A percentile compares a stretch with the other conserved stretches of the same genome.
Evolutionary conservation across 2,797 vertebrate species (phyloP).

Genomic region (Semaprochilodus insignis): DNA sequence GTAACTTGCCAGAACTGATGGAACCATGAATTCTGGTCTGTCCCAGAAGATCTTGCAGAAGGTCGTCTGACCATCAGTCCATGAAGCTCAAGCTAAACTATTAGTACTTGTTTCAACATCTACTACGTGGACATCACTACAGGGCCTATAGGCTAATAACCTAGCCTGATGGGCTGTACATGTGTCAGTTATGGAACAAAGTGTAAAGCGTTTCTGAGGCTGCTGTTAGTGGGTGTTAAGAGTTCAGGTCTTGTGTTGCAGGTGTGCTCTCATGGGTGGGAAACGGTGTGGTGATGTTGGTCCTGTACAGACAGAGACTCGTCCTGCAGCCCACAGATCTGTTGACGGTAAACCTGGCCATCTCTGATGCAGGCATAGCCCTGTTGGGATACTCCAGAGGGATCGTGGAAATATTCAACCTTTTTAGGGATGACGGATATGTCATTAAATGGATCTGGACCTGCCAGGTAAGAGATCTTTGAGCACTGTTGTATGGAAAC

Average conservation of each 20-base stretch:
- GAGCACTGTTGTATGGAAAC: not conserved
- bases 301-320: conserved; percentile 80
- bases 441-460: conserved; percentile 84
- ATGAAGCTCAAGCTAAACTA: too few relatives aligned
- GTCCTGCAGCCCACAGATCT: conserved; percentile 81
- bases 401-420: conserved; percentile 83
- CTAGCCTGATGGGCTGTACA: too few relatives aligned
- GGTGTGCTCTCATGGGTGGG: conserved; percentile 87
- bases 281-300: conserved; percentile 84
- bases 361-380: conserved; percentile 83
- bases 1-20: too few relatives aligned
- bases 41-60: too few relatives aligned
- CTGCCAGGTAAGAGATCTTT: conserved; percentile 76
- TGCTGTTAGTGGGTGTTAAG: not conserved
- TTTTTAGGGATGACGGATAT: conserved; percentile 82
- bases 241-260: conserved; percentile 61
- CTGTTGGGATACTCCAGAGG: conserved; percentile 85
- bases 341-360: conserved; percentile 83
- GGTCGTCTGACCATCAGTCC: too few relatives aligned
- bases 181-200: too few relatives aligned
- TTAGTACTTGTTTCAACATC: too few relatives aligned
- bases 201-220: too few relatives aligned
- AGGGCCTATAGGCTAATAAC: too few relatives aligned
- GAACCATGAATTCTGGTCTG: too few relatives aligned
- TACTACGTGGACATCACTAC: too few relatives aligned